Conservation (phyloP, 2,888 invertebrate genomes). For the Erebia palarica region DNA sequence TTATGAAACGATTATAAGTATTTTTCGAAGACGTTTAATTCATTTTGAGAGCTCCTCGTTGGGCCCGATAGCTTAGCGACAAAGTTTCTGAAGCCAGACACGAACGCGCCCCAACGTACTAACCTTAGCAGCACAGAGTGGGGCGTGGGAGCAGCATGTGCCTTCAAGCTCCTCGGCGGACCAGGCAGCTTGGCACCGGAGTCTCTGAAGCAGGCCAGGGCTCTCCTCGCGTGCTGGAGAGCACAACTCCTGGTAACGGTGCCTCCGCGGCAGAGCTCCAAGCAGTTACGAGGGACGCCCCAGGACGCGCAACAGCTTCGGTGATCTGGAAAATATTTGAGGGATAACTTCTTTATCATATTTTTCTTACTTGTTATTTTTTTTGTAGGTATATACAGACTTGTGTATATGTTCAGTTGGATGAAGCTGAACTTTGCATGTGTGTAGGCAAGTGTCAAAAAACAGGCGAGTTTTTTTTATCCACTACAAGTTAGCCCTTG, state of each 20-base stretch:
- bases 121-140: slow-evolving; percentile 69
- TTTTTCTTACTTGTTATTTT: too few relatives aligned
- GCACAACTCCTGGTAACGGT: slow-evolving; percentile 87
- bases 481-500: too few relatives aligned
- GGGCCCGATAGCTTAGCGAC: slow-evolving; percentile 90
- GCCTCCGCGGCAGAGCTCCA: slow-evolving; percentile 93
- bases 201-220: slow-evolving; percentile 91
- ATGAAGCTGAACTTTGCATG: too few relatives aligned
- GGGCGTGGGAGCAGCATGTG: slow-evolving; percentile 71
- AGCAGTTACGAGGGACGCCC: slow-evolving; percentile 90
- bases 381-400: too few relatives aligned
- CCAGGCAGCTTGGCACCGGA: slow-evolving; percentile 90
- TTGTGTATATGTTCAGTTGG: too few relatives aligned
- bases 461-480: too few relatives aligned
- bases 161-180: slow-evolving; percentile 82
- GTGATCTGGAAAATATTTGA: slow-evolving; percentile 86
- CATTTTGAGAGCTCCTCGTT: slow-evolving; percentile 75
- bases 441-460: too few relatives aligned
- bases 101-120: too few relatives aligned
- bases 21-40: slow-evolving; percentile 4
- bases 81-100: slow-evolving; percentile 91
- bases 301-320: slow-evolving; percentile 91
- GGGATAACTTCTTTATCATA: too few relatives aligned
- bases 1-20: slow-evolving; percentile 22
- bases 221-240: slow-evolving; percentile 87